A percentile compares a stretch with the other conserved stretches of the same genome.
phyloP scores from a whole-genome alignment of 2,888 invertebrate species.

The Drosophila conformis region DNA sequence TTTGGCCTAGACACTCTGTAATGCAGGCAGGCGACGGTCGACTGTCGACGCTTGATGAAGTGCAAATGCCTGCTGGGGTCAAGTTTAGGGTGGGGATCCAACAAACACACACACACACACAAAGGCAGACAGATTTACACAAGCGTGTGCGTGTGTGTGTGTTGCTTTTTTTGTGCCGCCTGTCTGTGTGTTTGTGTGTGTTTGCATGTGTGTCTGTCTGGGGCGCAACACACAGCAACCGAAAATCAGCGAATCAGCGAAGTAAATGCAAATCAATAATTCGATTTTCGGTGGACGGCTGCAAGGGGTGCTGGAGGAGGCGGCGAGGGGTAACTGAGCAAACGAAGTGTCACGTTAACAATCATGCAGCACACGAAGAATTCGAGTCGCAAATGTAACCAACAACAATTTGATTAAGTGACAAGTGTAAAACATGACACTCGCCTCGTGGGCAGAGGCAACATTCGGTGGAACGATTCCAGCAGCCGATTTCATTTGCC shows the following conservation, averaged over 20 bases:
- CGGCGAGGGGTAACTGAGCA: neutral
- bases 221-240: conserved; percentile 54
- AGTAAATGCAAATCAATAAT: conserved; percentile 73
- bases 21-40: conserved; percentile 47
- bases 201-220: conserved; percentile 49
- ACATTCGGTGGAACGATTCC: neutral
- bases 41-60: conserved; percentile 63
- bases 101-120: conserved; percentile 19
- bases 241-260: conserved; percentile 44
- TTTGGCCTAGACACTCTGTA: conserved; percentile 50
- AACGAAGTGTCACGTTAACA: conserved; percentile 27
- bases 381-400: conserved; percentile 20
- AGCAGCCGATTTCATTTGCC: neutral
- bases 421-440: conserved; percentile 62
- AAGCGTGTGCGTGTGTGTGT: neutral
- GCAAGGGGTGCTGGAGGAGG: neutral
- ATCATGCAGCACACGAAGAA: conserved; percentile 15
- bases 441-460: conserved; percentile 36
- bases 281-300: conserved; percentile 48
- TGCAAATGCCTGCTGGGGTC: conserved; percentile 76
- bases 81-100: conserved; percentile 67
- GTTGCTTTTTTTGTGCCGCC: conserved; percentile 3
- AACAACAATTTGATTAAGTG: conserved; percentile 58
- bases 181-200: conserved; percentile 24
- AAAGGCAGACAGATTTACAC: conserved; percentile 6